phyloP scores from a whole-genome alignment of 2,888 invertebrate species.

The Meteorus cinctellus region DNA sequence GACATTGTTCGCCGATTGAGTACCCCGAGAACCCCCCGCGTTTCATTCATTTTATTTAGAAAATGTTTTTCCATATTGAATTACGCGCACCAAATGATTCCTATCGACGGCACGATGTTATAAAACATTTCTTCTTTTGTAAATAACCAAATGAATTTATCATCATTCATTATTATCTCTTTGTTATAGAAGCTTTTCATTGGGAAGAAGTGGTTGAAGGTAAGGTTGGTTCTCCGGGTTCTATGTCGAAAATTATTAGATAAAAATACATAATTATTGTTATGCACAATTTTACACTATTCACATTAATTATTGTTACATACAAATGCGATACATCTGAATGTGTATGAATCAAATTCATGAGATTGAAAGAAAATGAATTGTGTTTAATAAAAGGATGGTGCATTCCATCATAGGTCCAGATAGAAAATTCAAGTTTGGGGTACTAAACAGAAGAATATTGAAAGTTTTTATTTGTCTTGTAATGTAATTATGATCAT shows the following conservation, averaged over 20 bases:
- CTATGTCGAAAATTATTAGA: slow-evolving; percentile 55
- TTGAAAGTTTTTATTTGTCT: too few species aligned
- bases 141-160: slow-evolving; percentile 25
- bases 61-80: neutral
- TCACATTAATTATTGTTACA: neutral
- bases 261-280: slow-evolving; percentile 9
- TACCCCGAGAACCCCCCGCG: slow-evolving; percentile 50
- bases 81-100: neutral
- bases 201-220: slow-evolving; percentile 80
- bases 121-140: neutral
- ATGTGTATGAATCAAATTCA: slow-evolving; percentile 26
- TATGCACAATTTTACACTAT: neutral
- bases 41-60: slow-evolving; percentile 7
- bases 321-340: neutral
- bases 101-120: slow-evolving; percentile 21
- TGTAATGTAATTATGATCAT: too few species aligned
- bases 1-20: slow-evolving; percentile 47
- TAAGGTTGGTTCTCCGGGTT: slow-evolving; percentile 73
- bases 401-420: neutral
- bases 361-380: neutral
- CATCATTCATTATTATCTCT: slow-evolving; percentile 69
- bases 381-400: neutral
- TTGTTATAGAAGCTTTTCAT: slow-evolving; percentile 78
- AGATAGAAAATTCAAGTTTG: too few species aligned
- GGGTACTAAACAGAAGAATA: too few species aligned